Conservation (phyloP, 2,888 invertebrate species). For the Phaedon cochleariae region DNA sequence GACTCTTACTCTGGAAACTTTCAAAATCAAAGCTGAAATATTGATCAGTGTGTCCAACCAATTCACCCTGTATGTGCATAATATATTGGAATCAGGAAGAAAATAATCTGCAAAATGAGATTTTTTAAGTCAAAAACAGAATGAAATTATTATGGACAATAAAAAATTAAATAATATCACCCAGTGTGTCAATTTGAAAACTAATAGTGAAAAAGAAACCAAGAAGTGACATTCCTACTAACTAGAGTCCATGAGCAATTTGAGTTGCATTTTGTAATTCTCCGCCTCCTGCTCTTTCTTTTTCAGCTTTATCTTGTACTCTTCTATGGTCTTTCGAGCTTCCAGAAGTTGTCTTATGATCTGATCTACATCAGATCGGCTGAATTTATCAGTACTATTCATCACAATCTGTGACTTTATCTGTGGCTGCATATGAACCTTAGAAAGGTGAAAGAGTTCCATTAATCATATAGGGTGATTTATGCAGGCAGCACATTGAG, state of each 20-base stretch:
- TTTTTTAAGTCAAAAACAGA: too few species aligned
- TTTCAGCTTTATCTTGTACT: constrained; percentile 53
- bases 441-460: too few species aligned
- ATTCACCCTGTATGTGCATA: too few species aligned
- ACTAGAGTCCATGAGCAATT: constrained; percentile 50
- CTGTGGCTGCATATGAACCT: constrained; percentile 7
- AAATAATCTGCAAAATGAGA: too few species aligned
- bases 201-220: background rate
- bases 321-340: constrained; percentile 56
- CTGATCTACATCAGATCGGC: constrained; percentile 47
- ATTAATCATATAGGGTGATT: too few species aligned
- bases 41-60: too few species aligned
- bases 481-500: too few species aligned
- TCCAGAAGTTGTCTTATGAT: constrained; percentile 56
- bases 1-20: too few species aligned
- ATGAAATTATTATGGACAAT: too few species aligned
- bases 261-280: constrained; percentile 56
- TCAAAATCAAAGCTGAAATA: too few species aligned
- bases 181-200: background rate
- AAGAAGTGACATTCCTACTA: constrained; percentile 14
- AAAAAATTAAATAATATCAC: too few species aligned
- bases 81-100: too few species aligned
- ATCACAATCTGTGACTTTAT: constrained; percentile 15
- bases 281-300: constrained; percentile 56
- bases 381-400: constrained; percentile 8